A percentile compares a stretch with the other conserved stretches of the same genome.
phyloP scores from a whole-genome alignment of 2,888 invertebrate species.

The Argyra leucocephala region DNA sequence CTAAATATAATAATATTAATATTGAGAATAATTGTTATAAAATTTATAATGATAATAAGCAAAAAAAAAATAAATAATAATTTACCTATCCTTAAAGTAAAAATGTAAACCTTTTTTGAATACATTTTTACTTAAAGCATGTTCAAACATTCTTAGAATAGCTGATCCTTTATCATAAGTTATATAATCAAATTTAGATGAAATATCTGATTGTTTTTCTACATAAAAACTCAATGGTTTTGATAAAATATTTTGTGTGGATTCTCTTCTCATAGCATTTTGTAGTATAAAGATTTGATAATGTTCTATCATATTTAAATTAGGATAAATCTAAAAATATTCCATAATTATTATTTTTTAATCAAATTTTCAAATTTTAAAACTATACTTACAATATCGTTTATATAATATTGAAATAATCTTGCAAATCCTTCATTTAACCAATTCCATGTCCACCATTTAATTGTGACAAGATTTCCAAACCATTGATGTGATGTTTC shows the following conservation, averaged over 20 bases:
- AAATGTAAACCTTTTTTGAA: slow-evolving; percentile 27
- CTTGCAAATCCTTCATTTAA: slow-evolving; percentile 57
- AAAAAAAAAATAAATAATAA: too few species aligned
- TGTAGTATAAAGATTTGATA: slow-evolving; percentile 58
- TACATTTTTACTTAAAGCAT: slow-evolving; percentile 28
- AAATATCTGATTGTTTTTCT: slow-evolving; percentile 71
- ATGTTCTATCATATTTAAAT: slow-evolving; percentile 64
- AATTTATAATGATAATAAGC: too few species aligned
- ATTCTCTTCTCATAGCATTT: slow-evolving; percentile 27
- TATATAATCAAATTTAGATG: slow-evolving; percentile 70
- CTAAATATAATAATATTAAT: slow-evolving; percentile 13
- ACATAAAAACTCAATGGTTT: slow-evolving; percentile 74
- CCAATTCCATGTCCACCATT: slow-evolving; percentile 59
- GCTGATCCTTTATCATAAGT: slow-evolving; percentile 63
- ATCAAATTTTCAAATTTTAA: too few species aligned
- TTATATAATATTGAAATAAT: slow-evolving; percentile 17
- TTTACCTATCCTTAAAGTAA: slow-evolving; percentile 29
- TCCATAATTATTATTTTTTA: too few species aligned
- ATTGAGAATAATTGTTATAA: too few species aligned
- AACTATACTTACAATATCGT: slow-evolving; percentile 15
- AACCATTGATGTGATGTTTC: slow-evolving; percentile 63
- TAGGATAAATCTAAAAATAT: slow-evolving; percentile 43
- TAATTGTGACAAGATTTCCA: slow-evolving; percentile 56
- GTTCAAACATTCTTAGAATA: slow-evolving; percentile 31
- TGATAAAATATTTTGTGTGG: slow-evolving; percentile 54